Evolutionary conservation across 2,113 vertebrate species (phyloP), one percentile per base, ranked within the genome.

Genomic region (Ifrita kowaldi): DNA sequence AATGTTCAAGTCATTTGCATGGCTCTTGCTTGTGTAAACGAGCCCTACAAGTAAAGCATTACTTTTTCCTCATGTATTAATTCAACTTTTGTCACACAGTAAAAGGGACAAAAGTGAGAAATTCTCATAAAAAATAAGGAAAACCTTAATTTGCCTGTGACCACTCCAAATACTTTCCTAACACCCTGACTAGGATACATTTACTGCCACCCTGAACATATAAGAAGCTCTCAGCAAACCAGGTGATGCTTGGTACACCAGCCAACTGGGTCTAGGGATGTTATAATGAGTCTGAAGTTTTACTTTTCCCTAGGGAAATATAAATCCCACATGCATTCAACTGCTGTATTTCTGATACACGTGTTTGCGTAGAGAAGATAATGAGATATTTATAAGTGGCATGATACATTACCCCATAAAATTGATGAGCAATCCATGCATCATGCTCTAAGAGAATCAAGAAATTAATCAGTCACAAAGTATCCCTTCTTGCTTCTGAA

Each of bases 381-480:
- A 96, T 96, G 94, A 93, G 90, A 70, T 86, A 96, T 95, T 96
- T 95, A 81, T 89, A 95, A 95, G 33, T 86, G 59, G 83, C 73
- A 74, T 95, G 91, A 96, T 89, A 95, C 56, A 86, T 95, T 87
- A 90, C 68, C 50, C 60, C 74, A 74, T 84, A 93, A 97, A 95
- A 95, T 4, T 95, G 79, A 95, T 95, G 91, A 97, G 83, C 32
- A 46, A 96, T 87, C 47, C 80, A 50, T 87, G 81, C 84, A 80
- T 89, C 95, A 95, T 1, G 0, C 33, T 83, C 67, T 30, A 24
- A 59, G 37, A 73, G 53, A 94, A 83, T 93, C 68, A 87, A 88
- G 56, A 80, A 87, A 91, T 95, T 84, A 95, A 96, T 83, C 87
- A 71, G 49, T 94, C 86, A 93, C 24, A 89, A 92, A 92, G 30